Evolutionary conservation across 92 coral and sea anemone species (phyloP).

Genomic region (Umimayanthus chanpuru): DNA sequence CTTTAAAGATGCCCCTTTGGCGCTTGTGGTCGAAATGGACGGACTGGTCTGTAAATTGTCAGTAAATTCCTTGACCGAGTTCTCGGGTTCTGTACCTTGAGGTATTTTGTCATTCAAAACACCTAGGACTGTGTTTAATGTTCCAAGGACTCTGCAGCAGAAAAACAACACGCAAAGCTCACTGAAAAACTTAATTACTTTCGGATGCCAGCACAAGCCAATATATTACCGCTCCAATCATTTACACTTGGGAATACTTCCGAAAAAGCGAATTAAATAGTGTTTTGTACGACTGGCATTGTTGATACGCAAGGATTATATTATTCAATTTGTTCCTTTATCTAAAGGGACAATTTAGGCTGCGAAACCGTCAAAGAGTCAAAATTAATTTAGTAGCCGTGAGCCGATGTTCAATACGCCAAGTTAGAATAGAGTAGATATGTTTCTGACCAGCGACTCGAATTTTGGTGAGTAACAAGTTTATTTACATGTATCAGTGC

Average conservation of each 20-base stretch:
- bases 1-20: no score
- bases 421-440: no score
- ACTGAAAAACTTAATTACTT: not conserved
- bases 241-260: not conserved
- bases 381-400: no score
- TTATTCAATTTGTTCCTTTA: no score
- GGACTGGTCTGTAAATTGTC: no score
- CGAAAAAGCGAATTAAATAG: not conserved
- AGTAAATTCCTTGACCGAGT: no score
- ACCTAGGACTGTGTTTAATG: not conserved
- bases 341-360: not conserved
- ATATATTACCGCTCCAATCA: not conserved
- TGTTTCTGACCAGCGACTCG: no score
- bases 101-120: not conserved
- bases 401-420: no score
- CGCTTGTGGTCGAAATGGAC: no score
- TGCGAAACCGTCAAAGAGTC: not conserved
- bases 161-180: not conserved
- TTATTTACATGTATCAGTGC: no score
- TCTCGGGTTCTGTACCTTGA: not conserved
- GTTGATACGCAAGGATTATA: not conserved
- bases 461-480: no score
- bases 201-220: not conserved
- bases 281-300: not conserved
- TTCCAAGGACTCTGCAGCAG: not conserved